phyloP scores from a whole-genome alignment of 2,888 invertebrate species.

The Thelaira solivaga region DNA sequence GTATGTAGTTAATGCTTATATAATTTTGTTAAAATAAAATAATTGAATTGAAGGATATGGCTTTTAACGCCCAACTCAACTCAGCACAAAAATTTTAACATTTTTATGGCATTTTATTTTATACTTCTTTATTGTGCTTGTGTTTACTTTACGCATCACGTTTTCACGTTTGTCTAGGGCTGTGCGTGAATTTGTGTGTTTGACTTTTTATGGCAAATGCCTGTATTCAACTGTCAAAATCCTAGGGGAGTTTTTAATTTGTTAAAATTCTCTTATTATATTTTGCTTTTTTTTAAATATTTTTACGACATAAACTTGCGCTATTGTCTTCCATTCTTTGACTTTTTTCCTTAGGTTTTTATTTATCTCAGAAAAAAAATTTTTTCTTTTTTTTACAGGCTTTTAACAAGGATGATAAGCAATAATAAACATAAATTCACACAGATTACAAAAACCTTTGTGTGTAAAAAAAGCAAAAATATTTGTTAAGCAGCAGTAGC shows the following conservation, averaged over 20 bases:
- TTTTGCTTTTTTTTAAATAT: conserved; percentile 17
- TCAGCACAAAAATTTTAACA: background rate
- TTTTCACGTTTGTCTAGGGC: background rate
- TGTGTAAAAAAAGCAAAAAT: conserved; percentile 11
- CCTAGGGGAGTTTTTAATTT: conserved; percentile 59
- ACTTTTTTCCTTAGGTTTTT: background rate
- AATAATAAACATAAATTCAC: conserved; percentile 62
- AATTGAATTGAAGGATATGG: conserved; percentile 45
- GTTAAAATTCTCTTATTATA: conserved; percentile 53
- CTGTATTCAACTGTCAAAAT: conserved; percentile 46
- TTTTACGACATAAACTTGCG: conserved; percentile 48
- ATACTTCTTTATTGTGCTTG: background rate
- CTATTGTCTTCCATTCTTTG: conserved; percentile 41
- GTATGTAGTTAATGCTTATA: conserved; percentile 36
- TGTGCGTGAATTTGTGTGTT: conserved; percentile 5
- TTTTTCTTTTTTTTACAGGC: conserved; percentile 52
- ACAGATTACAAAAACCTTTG: conserved; percentile 49
- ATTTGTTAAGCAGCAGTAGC: conserved; percentile 1
- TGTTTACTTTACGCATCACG: conserved; percentile 10
- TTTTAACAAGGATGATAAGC: conserved; percentile 61
- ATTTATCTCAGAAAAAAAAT: conserved; percentile 14
- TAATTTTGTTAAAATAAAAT: conserved; percentile 41
- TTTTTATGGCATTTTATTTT: background rate
- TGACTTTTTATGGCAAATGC: background rate
- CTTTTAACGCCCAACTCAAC: background rate